Evolutionary conservation across 2,888 invertebrate species (phyloP).

Genomic region (Seira sanloemensis): DNA sequence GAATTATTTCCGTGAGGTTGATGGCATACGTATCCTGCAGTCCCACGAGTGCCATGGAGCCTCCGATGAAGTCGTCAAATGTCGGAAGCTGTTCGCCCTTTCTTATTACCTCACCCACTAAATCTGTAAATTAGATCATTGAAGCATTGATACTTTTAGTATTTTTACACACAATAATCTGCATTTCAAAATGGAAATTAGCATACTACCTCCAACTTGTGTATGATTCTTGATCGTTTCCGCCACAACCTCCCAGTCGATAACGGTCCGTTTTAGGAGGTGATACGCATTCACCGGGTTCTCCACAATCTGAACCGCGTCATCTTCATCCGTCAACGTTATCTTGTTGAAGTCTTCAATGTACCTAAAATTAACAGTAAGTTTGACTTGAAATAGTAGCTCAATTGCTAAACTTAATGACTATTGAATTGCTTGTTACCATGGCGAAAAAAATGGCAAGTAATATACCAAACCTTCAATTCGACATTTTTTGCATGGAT

Average conservation of each 20-base stretch:
- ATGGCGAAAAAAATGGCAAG: too few relatives aligned
- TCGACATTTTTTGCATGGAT: too few relatives aligned
- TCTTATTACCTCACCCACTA: constrained; percentile 69
- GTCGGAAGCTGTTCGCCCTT: constrained; percentile 70
- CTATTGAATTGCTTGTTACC: too few relatives aligned
- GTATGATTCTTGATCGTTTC: constrained; percentile 72
- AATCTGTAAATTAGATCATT: constrained; percentile 35
- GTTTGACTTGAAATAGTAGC: too few relatives aligned
- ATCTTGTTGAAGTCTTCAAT: constrained; percentile 73
- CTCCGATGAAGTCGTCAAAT: constrained; percentile 74
- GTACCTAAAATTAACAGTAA: too few relatives aligned
- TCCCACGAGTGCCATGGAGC: constrained; percentile 74
- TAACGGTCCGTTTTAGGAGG: constrained; percentile 74
- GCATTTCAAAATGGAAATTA: neutral
- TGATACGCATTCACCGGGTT: constrained; percentile 75
- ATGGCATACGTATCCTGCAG: constrained; percentile 74
- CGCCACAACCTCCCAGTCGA: constrained; percentile 74
- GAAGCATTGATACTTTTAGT: too few relatives aligned
- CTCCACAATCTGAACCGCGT: constrained; percentile 71
- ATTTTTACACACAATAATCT: too few relatives aligned
- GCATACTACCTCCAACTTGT: constrained; percentile 62
- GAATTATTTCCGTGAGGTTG: constrained; percentile 73
- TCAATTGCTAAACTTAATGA: too few relatives aligned
- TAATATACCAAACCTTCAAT: too few relatives aligned
- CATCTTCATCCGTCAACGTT: constrained; percentile 31